Base-by-base conservation (phyloP, 2,888 invertebrate genomes). In the Dryocosmus kuriphilus region DNA sequence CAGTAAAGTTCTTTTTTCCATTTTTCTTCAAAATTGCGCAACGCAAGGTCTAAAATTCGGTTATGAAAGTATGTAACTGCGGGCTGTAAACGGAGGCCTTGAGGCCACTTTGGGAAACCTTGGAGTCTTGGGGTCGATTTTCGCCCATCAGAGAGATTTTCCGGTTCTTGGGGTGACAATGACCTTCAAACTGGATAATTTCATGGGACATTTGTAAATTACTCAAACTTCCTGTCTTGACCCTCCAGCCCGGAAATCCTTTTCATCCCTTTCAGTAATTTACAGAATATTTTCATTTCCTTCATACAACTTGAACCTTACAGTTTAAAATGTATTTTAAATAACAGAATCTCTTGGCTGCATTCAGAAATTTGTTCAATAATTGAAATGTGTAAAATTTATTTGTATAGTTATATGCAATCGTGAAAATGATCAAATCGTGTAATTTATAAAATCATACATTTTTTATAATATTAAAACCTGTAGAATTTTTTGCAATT, bases 121-220 rank as follows among this genome's bases (percentile, higher is more conserved):
- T 78, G 77, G 75, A 71, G 62, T 67, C 30, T 55, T 76, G 65
- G 71, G 16, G 75, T 76, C 27, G 55, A 71, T 30, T 35, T 71
- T 30, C n/a, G 16, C 51, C 57, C 24, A 24, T 57, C 24, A 14
- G 24, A 74, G 19, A 77, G 77, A 85, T 85, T 86, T 85, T 82
- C 81, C 83, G 83, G 74, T 61, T 61, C 74, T 74, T 81, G 78
- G 19, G 22, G 32, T 27, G 65, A 86, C 83, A 86, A 86, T 84
- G 67, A 55, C n/a, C 62, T 74, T 79, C 80, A 79, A 81, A 82
- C 41, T 83, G 35, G 55, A 77, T 79, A 55, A 86, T 85, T 86
- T 83, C 81, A 85, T 83, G 83, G 82, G 74, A 57, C 63, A 83
- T 86, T 83, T 84, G 71, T 27, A 57, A 57, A 24, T 24, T 57